Evolutionary conservation across 2,113 vertebrate genomes (phyloP), one percentile per base, ranked within the genome.

Genomic region (Nettapus auritus): DNA sequence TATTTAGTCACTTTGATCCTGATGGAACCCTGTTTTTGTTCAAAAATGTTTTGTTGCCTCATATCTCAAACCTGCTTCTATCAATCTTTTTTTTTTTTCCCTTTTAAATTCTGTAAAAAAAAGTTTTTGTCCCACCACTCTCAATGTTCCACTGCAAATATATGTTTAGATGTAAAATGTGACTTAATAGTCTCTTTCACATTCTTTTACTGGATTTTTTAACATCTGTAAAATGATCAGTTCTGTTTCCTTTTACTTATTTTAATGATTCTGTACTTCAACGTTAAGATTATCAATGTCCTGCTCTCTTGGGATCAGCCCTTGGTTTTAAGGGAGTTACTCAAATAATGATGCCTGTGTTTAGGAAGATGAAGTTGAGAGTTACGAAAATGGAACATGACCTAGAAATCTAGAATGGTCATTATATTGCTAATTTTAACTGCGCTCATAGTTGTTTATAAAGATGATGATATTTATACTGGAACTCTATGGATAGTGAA

Each of bases 31-130:
- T 23, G 29, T 59, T 63, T 85, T 52, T 62, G n/a, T 73, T 96
- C 38, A 95, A 78, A 97, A 75, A 38, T 90, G 9, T 88, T 89
- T 96, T 86, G 81, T 91, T 95, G 78, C 29, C 78, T 92, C 46
- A 89, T 44, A 44, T 93, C 82, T 82, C 89, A 93, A 52, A 84
- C 80, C 63, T 71, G 67, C 82, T 74, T 83, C 33, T 76, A 57
- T 59, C 56, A 53, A 28, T 55, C 81, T 85, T 73, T 55, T 46
- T 81, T 46, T 79, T 88, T 75, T 66, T 25, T 21, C 20, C 44
- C 46, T 48, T 48, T 48, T 48, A 22, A 73, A 70, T 92, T 76
- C 56, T 42, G 48, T 46, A 38, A 48, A 88, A 48, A 44, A 48
- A 38, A 10, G 34, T 78, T 36, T 63, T 78, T 73, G 38, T 73